These are phyloP conservation scores for Hypsibius dujardini DNA, from an alignment of 1,140 invertebrate genomes.

Conservation along the genomic window DNA sequence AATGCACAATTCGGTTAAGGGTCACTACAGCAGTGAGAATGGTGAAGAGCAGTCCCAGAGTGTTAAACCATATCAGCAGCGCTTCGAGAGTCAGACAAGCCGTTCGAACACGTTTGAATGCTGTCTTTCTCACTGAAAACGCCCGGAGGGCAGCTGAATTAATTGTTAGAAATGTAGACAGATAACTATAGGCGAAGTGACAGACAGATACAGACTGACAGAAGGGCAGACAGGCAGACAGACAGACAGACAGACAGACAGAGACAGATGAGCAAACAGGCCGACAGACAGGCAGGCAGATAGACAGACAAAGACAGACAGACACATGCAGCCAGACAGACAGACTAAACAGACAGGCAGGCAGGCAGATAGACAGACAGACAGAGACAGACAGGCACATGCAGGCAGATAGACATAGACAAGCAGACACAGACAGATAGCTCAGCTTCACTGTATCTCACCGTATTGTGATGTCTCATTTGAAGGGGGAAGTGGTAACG, in stretches of 20 bases:
- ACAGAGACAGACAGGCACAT: too few species aligned
- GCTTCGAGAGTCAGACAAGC: neutral
- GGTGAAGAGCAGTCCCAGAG: neutral
- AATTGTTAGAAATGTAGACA: neutral
- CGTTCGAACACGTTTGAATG: neutral
- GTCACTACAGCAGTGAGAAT: neutral
- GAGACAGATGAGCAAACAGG: too few species aligned
- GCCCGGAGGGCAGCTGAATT: neutral
- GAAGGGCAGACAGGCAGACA: neutral
- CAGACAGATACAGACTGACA: neutral
- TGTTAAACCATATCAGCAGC: neutral
- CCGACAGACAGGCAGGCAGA: too few species aligned
- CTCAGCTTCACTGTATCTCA: neutral
- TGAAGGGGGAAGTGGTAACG: neutral
- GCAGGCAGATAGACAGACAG: too few species aligned
- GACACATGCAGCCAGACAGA: too few species aligned
- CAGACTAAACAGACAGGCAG: too few species aligned
- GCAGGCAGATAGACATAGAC: too few species aligned
- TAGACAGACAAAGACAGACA: too few species aligned
- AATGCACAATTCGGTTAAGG: neutral
- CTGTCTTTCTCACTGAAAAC: too few species aligned
- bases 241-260: too few species aligned
- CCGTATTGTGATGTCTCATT: neutral
- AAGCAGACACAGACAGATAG: neutral
- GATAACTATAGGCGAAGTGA: neutral